Conservation (phyloP, 2,888 invertebrate species). For the Tetranychus truncatus region DNA sequence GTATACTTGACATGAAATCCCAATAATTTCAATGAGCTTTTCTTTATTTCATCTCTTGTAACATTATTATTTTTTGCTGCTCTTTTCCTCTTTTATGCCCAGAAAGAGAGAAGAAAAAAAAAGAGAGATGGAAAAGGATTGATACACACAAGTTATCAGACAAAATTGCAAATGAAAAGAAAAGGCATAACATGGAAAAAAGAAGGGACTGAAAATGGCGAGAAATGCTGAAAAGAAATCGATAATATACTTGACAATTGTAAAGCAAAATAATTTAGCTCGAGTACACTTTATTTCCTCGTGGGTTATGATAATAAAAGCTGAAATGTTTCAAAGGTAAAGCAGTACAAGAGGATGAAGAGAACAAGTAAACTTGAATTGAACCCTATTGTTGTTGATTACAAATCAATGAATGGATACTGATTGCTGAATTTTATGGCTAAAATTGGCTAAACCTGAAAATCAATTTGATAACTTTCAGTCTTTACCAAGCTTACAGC, state of each 20-base stretch:
- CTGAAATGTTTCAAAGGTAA: neutral
- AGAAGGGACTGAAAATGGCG: neutral
- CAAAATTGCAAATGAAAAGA: neutral
- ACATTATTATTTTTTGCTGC: too few species aligned
- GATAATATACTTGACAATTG: neutral
- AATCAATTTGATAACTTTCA: neutral
- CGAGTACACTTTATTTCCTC: neutral
- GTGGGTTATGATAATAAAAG: neutral
- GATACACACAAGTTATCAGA: neutral
- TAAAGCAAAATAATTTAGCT: neutral
- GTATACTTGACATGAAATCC: too few species aligned
- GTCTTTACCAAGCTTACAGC: too few species aligned
- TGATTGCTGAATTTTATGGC: neutral
- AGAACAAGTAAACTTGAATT: neutral
- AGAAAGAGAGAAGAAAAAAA: neutral
- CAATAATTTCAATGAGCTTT: too few species aligned
- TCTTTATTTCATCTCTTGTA: too few species aligned
- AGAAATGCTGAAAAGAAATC: neutral
- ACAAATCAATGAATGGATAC: neutral
- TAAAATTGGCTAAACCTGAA: neutral
- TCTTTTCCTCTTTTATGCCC: neutral
- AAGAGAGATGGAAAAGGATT: neutral
- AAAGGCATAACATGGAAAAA: neutral
- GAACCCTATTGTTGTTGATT: neutral
- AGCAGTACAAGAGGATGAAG: neutral